These are phyloP conservation scores for Euthynnus affinis DNA, from an alignment of 2,797 vertebrate genomes.

Conservation along the genomic window DNA sequence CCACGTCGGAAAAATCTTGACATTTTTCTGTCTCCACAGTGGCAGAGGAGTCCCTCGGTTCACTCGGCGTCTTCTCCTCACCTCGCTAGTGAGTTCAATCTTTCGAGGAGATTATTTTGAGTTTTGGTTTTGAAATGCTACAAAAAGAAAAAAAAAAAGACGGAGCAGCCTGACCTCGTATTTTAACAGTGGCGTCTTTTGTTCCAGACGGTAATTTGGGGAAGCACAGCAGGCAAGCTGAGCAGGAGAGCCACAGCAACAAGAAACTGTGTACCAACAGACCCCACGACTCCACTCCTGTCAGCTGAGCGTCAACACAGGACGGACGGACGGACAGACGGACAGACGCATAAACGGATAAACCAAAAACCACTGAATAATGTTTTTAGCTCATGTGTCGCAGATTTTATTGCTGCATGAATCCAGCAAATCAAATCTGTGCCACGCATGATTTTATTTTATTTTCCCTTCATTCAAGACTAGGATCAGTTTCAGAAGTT, in stretches of 20 bases:
- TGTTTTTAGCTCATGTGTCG: neutral
- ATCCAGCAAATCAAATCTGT: constrained; percentile 1
- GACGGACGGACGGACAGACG: neutral
- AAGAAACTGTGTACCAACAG: constrained; percentile 76
- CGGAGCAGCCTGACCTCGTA: neutral
- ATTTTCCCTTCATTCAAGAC: neutral
- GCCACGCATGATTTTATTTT: neutral
- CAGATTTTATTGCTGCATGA: constrained; percentile 18
- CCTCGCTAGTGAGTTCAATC: constrained; percentile 73
- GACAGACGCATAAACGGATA: neutral
- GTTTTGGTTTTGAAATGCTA: neutral
- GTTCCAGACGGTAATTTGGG: constrained; percentile 79
- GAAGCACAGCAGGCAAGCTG: constrained; percentile 71
- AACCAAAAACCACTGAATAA: neutral
- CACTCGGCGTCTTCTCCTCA: constrained; percentile 23
- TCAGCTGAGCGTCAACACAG: constrained; percentile 15
- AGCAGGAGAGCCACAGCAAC: constrained; percentile 50
- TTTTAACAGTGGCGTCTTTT: neutral
- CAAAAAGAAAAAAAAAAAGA: no score
- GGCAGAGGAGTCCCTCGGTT: constrained; percentile 86
- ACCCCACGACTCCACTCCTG: neutral
- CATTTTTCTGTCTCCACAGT: constrained; percentile 83
- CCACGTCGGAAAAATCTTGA: constrained; percentile 12
- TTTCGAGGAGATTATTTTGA: neutral
- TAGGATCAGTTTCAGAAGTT: neutral